Conservation (phyloP, 2,888 invertebrate genomes). For the Chirona hameri region DNA sequence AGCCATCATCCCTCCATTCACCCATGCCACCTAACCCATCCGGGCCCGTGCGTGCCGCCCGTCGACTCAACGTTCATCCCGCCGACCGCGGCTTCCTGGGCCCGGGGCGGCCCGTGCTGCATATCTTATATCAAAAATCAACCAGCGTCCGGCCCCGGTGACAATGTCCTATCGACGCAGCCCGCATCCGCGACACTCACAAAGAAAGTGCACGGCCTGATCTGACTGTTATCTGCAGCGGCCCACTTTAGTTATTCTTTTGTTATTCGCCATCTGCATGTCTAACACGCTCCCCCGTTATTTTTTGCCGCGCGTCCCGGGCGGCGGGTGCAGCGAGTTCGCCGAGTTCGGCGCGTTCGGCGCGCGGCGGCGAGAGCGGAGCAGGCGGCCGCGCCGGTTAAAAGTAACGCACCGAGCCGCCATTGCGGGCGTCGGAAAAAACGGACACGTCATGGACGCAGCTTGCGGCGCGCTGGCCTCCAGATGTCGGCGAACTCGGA, state of each 20-base stretch:
- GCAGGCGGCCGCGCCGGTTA: background rate
- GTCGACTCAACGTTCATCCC: background rate
- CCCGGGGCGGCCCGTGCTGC: background rate
- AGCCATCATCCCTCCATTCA: too few relatives aligned
- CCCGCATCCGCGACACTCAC: background rate
- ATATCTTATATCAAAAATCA: background rate
- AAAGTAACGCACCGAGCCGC: background rate
- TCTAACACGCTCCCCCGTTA: background rate
- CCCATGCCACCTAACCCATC: background rate
- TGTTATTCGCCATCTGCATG: slow-evolving; percentile 12
- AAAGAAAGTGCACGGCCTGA: background rate
- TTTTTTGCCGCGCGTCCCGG: background rate
- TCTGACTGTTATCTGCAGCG: slow-evolving; percentile 1
- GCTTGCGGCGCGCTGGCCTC: background rate
- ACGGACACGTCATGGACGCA: background rate
- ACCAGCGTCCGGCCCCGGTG: background rate
- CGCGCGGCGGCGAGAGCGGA: background rate
- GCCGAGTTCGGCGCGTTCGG: too few relatives aligned
- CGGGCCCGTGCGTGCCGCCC: background rate
- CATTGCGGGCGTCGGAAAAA: background rate
- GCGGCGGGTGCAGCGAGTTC: background rate
- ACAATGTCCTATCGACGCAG: background rate
- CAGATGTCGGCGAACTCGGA: background rate
- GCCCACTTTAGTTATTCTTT: slow-evolving; percentile 8
- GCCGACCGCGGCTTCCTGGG: background rate